Base-by-base conservation (phyloP, 2,113 vertebrate species). In the Puntigrus tetrazona region DNA sequence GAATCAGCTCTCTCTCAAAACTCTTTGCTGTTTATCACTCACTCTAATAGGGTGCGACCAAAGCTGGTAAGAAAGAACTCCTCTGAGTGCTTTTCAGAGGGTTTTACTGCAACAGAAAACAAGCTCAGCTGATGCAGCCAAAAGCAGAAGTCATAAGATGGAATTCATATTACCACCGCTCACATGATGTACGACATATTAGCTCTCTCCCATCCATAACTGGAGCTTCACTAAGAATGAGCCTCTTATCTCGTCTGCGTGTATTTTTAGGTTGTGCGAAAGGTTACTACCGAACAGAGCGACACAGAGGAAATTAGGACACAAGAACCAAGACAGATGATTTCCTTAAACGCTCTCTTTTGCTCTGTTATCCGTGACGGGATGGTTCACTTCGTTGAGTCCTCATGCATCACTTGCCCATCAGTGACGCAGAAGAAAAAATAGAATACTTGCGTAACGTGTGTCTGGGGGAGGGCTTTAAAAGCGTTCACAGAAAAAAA, bases 271-370 rank as follows among this genome's bases (percentile, higher is more conserved):
- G 14, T 9, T 14, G 59, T 73, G 65, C 74, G 36, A 80, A 52
- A 85, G 38, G 77, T 82, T 67, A 61, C 61, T 70, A 31, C 59
- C 22, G 41, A 85, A 65, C 84, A 85, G 76, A 52, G 47, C 76
- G 43, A 43, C 83, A 50, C 84, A 16, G 76, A 73, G 76, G 67
- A 78, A 85, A 78, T 73, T 69, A 85, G 65, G 65, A 22, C 77
- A 59, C 14, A 72, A 31, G 78, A 85, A 20, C 84, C 50, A 11
- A 85, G 78, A 81, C 79, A 86, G 70, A 86, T 77, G 70, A 75
- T 77, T 67, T 61, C 63, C 52, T 34, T 57, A 20, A 34, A 78
- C 31, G 18, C 25, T 75, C 7, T 27, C n/a, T 50, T 50, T 50
- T 20, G 14, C 41, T 75, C 43, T 7, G 5, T 72, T 72, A 72